Conservation (phyloP, 2,113 vertebrate species). For the Bubalus kerabau region DNA sequence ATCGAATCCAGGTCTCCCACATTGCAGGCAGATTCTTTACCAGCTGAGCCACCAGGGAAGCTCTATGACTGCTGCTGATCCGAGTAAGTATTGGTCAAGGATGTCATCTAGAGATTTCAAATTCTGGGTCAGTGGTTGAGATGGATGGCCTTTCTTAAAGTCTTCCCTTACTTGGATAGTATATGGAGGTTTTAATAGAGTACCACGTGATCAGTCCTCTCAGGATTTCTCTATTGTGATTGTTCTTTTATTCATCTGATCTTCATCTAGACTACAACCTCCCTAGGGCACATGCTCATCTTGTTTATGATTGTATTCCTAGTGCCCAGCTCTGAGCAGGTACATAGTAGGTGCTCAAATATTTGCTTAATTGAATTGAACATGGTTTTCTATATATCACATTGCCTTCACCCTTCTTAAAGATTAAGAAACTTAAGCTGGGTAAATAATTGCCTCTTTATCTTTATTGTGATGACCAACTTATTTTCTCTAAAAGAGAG, state of each 20-base stretch:
- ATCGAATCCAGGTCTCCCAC: neutral
- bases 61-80: neutral
- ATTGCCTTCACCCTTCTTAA: neutral
- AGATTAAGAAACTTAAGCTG: slow-evolving; percentile 11
- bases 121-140: neutral
- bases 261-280: neutral
- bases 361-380: slow-evolving; percentile 21
- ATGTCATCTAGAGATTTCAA: neutral
- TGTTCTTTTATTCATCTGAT: neutral
- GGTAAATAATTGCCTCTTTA: neutral
- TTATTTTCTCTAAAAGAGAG: slow-evolving; percentile 43
- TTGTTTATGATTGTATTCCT: slow-evolving; percentile 1
- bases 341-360: neutral
- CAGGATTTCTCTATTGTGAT: neutral
- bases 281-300: neutral
- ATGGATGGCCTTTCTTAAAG: neutral
- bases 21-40: neutral
- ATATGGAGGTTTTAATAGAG: neutral
- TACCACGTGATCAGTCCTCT: neutral
- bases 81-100: neutral
- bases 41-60: neutral
- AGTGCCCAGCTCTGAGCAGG: neutral
- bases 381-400: neutral
- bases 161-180: neutral
- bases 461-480: neutral